These are phyloP conservation scores for Geopemphigus sp. DNA, from an alignment of 1,140 invertebrate genomes.

Conservation along the genomic window DNA sequence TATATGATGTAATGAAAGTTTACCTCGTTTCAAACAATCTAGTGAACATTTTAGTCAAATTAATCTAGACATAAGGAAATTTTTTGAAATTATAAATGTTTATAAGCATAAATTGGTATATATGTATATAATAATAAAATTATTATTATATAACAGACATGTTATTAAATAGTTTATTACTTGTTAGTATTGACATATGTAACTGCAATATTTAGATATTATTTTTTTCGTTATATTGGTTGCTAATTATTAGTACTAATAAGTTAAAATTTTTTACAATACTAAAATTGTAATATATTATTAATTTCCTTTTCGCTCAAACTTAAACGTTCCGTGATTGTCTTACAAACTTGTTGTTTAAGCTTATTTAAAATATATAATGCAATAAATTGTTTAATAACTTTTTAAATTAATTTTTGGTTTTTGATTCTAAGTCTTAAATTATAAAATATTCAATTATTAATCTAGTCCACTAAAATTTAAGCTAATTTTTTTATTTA, in stretches of 20 bases:
- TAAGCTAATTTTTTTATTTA: not conserved
- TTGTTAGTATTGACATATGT: conserved; percentile 24
- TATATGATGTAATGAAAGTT: conserved; percentile 4
- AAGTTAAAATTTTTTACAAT: not conserved
- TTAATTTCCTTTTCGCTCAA: conserved; percentile 30
- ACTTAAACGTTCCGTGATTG: conserved; percentile 43
- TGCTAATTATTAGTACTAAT: conserved; percentile 15
- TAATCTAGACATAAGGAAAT: conserved; percentile 7
- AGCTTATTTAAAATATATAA: conserved; percentile 1
- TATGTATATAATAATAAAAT: not conserved
- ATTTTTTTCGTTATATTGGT: conserved; percentile 24
- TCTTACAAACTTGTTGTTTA: conserved; percentile 16
- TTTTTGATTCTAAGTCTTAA: conserved; percentile 12
- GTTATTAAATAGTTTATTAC: conserved; percentile 27
- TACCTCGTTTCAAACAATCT: conserved; percentile 48
- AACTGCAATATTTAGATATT: conserved; percentile 40
- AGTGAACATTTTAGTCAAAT: conserved; percentile 48
- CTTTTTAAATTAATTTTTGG: not conserved
- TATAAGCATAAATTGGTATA: not conserved
- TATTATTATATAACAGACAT: conserved; percentile 39
- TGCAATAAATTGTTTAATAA: not conserved
- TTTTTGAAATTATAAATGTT: conserved; percentile 1
- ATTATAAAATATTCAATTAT: not conserved
- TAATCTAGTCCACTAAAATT: conserved; percentile 8
- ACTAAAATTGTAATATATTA: not conserved